These are phyloP conservation scores for Catostylus mosaicus DNA, from an alignment of 30 jellyfish, hydroid and myxozoan genomes.

Conservation along the genomic window DNA sequence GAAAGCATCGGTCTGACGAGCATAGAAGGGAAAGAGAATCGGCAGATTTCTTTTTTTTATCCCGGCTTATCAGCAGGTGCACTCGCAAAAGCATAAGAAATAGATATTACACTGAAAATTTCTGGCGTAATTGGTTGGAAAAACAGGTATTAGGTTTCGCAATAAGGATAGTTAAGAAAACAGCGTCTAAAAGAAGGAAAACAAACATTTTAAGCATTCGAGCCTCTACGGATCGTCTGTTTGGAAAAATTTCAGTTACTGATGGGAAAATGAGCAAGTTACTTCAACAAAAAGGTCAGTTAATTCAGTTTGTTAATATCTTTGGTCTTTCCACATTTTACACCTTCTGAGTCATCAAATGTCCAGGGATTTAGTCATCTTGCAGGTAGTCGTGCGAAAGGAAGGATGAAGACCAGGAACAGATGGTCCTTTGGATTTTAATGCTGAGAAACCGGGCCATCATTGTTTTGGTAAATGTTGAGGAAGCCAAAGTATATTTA, in stretches of 20 bases:
- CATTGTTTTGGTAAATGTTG: no score
- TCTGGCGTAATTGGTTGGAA: neutral
- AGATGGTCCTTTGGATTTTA: no score
- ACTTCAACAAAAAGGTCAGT: neutral
- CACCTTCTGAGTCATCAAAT: no score
- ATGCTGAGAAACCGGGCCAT: no score
- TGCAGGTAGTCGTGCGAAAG: no score
- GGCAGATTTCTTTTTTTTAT: neutral
- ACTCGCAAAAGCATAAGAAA: neutral
- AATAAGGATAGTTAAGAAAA: neutral
- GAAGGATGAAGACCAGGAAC: no score
- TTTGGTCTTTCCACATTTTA: no score
- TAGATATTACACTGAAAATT: neutral
- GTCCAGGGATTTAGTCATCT: no score
- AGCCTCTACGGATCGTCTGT: no score
- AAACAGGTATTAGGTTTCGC: neutral
- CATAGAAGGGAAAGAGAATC: neutral
- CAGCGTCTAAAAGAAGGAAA: neutral
- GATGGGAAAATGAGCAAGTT: neutral
- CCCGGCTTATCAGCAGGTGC: constrained; percentile 10
- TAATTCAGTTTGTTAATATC: no score
- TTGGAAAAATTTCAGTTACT: neutral
- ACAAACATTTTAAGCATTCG: neutral
- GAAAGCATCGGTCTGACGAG: neutral
- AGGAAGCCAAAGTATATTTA: no score